Evolutionary conservation across 1,140 invertebrate genomes (phyloP), one percentile per base, ranked within the genome.

Genomic region (Drosophila parabipectinata): DNA sequence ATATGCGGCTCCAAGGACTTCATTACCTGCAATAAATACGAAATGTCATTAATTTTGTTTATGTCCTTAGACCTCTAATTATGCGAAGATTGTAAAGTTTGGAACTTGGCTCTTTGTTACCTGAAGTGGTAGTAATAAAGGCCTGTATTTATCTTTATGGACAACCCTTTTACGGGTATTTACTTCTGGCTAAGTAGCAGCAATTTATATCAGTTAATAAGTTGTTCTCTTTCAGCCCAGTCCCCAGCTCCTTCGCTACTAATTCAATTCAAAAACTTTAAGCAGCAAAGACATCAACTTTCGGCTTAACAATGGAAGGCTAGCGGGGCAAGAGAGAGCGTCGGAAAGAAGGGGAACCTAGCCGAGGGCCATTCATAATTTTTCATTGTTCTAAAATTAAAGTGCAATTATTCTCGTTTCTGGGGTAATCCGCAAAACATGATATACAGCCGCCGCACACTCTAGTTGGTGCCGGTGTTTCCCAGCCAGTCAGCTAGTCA

Each of bases 1-100:
- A 96, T 95, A 93, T 98, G 97, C 0, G 96, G 95, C 39, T 97
- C 96, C 28, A 99, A 92, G 76, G 95, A 96, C 92, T 98, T 98
- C 96, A 98, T 97, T 0, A 99, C 97, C 69, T 92, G 37, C 24
- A 62, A 50, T 34, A 55, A 44, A 44, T 44, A 54, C 9, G 9
- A 39, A 41, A 3, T n/a, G 34, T 37, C 34, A 32, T 10, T 34
- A 32, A 28, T 26, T 28, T 28, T n/a, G 48, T 14, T 50, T 12
- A 28, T 50, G n/a, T 14, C 10, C 12, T 28, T 50, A 28, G n/a
- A 44, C 14, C 15, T n/a, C 7, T 18, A 21, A 47, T 47, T 18
- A 18, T 47, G 9, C 15, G n/a, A 18, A 44, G 41, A 44, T 44
- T 44, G 44, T 10, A 47, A 47, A 47, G 44, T 47, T 47, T 21